These are phyloP conservation scores for Ascaphus truei DNA, from an alignment of 2,113 vertebrate species.

Conservation along the genomic window DNA sequence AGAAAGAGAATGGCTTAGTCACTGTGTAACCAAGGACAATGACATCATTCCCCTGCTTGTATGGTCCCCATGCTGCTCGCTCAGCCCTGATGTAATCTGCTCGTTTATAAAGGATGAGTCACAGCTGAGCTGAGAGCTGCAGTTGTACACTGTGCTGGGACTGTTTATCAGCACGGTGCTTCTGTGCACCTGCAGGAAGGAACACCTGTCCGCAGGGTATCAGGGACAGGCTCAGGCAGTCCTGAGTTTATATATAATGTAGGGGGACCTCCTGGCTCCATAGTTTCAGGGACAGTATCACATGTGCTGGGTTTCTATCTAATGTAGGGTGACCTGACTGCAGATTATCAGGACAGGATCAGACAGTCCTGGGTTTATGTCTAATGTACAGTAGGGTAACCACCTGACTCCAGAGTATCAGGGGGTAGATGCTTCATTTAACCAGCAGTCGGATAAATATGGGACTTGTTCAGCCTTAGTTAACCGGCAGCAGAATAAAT, in stretches of 20 bases:
- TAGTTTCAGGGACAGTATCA: background rate
- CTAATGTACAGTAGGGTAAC: too few species aligned
- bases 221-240: background rate
- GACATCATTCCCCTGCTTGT: constrained; percentile 29
- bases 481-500: too few species aligned
- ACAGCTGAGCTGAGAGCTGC: constrained; percentile 10
- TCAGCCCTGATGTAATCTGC: constrained; percentile 34
- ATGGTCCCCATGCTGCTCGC: constrained; percentile 3
- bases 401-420: too few species aligned
- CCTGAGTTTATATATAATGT: background rate
- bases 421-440: too few species aligned
- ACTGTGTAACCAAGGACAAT: constrained; percentile 21
- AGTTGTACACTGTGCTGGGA: background rate
- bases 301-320: background rate
- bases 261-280: background rate
- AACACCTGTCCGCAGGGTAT: background rate
- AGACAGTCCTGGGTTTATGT: background rate
- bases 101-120: constrained; percentile 28
- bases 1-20: constrained; percentile 29
- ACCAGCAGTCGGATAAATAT: too few species aligned
- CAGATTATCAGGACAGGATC: background rate
- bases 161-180: background rate
- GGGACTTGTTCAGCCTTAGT: too few species aligned
- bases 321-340: background rate
- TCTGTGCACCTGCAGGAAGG: constrained; percentile 8